These are phyloP conservation scores for Tribolium madens DNA, from an alignment of 1,140 invertebrate genomes.

Conservation along the genomic window DNA sequence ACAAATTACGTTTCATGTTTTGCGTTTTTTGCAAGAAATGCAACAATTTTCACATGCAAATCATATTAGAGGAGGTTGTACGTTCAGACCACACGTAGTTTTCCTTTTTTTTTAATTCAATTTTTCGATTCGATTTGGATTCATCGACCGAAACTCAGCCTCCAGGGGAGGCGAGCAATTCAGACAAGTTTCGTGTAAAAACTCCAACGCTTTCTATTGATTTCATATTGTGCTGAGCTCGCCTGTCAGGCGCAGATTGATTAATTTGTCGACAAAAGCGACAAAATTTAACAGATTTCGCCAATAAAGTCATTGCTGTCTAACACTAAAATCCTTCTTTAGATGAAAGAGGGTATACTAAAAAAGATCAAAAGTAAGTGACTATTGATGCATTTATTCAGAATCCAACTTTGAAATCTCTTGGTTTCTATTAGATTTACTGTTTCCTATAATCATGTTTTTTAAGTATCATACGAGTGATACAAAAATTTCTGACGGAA, in stretches of 20 bases:
- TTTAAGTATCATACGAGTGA: no score
- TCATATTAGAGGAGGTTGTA: not conserved
- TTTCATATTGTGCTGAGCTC: slow-evolving; percentile 10
- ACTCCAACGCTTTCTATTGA: slow-evolving; percentile 4
- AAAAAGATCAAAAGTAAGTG: no score
- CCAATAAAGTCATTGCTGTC: not conserved
- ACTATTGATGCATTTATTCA: no score
- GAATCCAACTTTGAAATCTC: no score
- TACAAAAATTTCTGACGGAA: no score
- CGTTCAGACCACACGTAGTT: not conserved
- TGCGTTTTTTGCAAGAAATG: slow-evolving; percentile 13
- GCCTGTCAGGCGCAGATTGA: not conserved
- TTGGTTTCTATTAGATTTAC: no score
- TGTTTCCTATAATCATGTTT: no score
- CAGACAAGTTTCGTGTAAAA: slow-evolving; percentile 13
- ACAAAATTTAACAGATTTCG: not conserved
- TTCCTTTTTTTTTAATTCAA: not conserved
- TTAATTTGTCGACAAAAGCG: not conserved
- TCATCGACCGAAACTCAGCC: not conserved
- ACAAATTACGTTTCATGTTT: slow-evolving; percentile 22
- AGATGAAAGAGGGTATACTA: no score
- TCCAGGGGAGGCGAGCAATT: slow-evolving; percentile 1
- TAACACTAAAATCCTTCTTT: no score
- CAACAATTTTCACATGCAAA: slow-evolving; percentile 30
- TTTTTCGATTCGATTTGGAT: not conserved